phyloP scores from a whole-genome alignment of 2,113 vertebrate species.

The Ophiodon elongatus region DNA sequence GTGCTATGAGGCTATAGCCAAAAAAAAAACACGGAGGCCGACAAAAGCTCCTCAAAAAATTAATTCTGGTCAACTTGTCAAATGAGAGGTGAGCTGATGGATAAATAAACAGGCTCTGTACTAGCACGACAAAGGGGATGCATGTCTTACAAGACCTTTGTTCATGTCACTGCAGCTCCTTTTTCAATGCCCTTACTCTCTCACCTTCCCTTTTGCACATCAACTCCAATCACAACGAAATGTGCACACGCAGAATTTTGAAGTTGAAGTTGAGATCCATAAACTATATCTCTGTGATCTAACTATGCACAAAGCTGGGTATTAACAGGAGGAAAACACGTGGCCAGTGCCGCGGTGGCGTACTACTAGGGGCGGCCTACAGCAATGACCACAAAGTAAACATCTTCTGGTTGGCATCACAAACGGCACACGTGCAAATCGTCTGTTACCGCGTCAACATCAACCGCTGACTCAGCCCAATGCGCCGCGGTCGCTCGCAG shows the following conservation, averaged over 20 bases:
- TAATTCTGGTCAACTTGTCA: conserved; percentile 36
- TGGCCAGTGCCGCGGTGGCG: neutral
- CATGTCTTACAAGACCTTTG: neutral
- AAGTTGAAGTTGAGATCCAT: neutral
- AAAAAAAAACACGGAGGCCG: conserved; percentile 8
- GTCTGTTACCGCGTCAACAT: neutral
- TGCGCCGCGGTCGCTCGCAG: too few relatives aligned
- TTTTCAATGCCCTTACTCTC: neutral
- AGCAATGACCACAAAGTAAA: neutral
- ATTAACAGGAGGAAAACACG: neutral
- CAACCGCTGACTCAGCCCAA: too few relatives aligned
- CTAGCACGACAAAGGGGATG: too few relatives aligned
- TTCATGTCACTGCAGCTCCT: neutral
- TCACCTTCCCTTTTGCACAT: neutral
- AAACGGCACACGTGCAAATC: neutral
- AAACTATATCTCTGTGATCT: neutral
- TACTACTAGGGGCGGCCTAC: neutral
- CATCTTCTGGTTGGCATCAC: neutral
- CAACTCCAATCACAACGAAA: neutral
- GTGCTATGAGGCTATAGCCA: conserved; percentile 38
- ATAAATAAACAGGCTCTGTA: neutral
- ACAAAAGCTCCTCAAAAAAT: conserved; percentile 17
- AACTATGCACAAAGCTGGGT: neutral
- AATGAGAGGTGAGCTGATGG: conserved; percentile 20
- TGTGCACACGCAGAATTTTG: neutral